Evolutionary conservation across 2,888 invertebrate genomes (phyloP), one percentile per base, ranked within the genome.

Genomic region (Epirrhoe tristata): DNA sequence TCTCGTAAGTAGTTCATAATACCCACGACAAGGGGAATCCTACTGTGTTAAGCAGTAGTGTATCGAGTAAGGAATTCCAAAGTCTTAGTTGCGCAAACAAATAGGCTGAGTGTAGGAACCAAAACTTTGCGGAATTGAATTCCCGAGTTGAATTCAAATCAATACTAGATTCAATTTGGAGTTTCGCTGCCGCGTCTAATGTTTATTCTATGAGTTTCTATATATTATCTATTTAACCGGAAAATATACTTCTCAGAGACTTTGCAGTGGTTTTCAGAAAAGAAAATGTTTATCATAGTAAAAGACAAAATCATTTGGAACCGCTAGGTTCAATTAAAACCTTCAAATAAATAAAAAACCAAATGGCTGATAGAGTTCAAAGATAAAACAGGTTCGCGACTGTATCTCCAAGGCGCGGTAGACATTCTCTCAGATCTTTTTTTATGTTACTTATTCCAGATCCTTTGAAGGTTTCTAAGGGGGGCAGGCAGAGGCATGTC

Each of bases 141-240:
- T 74, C 65, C 63, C 71, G 54, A 73, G 72, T 74, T 75, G 69
- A 68, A 75, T 74, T 74, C 74, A 73, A 77, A 79, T 76, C 73
- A 77, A 77, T 70, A 72, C 67, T 66, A 69, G 70, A 77, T 77
- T 71, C 77, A 75, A 80, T 80, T 77, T 77, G 68, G 36, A 73
- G 71, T 76, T 75, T 73, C 67, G 61, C 70, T 70, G 68, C 50
- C 67, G 75, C 70, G 66, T 53, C 55, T 67, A 64, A 66, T 67
- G 62, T 62, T 43, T 61, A 61, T 61, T 61, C 46, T 34, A 61
- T 16, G 48, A 54, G 61, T 61, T 10, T 54, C 39, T 43, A 43
- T 43, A 12, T 43, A 43, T 12, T 43, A 43, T 43, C 12, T 43
- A 43, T 43, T 43, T 12, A 12, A 12, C 39, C 0, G 39, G 39